phyloP scores from a whole-genome alignment of 2,888 invertebrate species.

The Ichneumoninae sp. region DNA sequence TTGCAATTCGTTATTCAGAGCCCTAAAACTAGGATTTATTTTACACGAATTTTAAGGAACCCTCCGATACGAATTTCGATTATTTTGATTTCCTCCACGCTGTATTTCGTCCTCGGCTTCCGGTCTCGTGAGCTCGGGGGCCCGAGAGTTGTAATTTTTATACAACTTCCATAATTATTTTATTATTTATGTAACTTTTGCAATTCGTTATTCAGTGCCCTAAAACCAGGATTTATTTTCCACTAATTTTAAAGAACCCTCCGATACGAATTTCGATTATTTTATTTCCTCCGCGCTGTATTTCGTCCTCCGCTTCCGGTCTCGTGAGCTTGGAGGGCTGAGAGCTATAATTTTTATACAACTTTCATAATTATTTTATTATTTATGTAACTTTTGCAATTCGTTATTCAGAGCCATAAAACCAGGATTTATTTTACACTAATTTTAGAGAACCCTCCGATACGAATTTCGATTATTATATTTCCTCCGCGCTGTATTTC shows the following conservation, averaged over 20 bases:
- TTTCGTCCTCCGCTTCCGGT: conserved; percentile 20
- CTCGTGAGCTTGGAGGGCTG: neutral
- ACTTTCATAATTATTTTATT: no score
- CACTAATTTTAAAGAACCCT: neutral
- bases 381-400: no score
- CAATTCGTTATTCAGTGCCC: no score
- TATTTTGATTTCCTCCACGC: neutral
- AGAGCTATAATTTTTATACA: neutral
- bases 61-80: neutral
- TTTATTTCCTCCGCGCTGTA: neutral
- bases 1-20: no score
- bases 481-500: neutral
- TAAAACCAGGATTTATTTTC: no score
- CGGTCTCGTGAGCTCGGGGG: neutral
- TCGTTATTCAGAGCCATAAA: no score
- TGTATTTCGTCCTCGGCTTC: conserved; percentile 16
- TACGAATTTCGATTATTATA: neutral
- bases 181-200: no score
- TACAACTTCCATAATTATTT: no score
- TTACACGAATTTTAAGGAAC: neutral
- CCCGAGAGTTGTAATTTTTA: neutral
- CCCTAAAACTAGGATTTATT: no score
- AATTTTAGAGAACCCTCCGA: neutral
- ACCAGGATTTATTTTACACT: no score
- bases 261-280: neutral